phyloP scores from a whole-genome alignment of 1,140 invertebrate genomes.

The Drosophila pandora region DNA sequence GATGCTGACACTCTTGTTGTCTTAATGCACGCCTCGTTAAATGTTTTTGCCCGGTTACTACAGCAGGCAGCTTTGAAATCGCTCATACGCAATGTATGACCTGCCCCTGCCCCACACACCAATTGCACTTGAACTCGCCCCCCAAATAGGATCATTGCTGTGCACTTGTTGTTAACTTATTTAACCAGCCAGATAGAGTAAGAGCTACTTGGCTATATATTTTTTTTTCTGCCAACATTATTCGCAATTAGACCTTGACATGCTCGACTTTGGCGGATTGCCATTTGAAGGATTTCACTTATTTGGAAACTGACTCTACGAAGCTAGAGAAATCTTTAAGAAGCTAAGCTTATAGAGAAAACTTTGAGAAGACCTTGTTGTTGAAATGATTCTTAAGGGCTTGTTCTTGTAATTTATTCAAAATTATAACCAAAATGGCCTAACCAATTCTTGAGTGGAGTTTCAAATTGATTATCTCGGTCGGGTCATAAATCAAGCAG shows the following conservation, averaged over 20 bases:
- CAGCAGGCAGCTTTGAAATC: constrained; percentile 54
- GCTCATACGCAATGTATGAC: constrained; percentile 77
- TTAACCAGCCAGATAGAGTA: constrained; percentile 15
- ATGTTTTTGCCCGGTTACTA: constrained; percentile 58
- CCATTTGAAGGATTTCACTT: constrained; percentile 38
- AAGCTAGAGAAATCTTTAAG: background rate
- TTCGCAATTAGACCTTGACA: constrained; percentile 72
- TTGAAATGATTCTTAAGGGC: background rate
- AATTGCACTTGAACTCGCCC: constrained; percentile 65
- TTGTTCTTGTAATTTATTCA: too few species aligned
- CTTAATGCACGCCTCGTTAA: constrained; percentile 79
- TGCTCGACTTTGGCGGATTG: constrained; percentile 36
- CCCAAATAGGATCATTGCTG: constrained; percentile 39
- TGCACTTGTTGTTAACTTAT: constrained; percentile 72
- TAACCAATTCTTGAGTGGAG: too few species aligned
- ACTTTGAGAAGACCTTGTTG: background rate
- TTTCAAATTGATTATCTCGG: background rate
- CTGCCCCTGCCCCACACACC: constrained; percentile 35
- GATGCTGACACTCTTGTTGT: constrained; percentile 29
- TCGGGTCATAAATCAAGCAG: constrained; percentile 1
- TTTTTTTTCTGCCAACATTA: constrained; percentile 50
- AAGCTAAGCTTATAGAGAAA: constrained; percentile 4
- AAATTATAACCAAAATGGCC: too few species aligned
- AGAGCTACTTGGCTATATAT: background rate
- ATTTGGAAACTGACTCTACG: constrained; percentile 1